phyloP scores from a whole-genome alignment of 2,113 vertebrate genomes.

The Neotragus moschatus region DNA sequence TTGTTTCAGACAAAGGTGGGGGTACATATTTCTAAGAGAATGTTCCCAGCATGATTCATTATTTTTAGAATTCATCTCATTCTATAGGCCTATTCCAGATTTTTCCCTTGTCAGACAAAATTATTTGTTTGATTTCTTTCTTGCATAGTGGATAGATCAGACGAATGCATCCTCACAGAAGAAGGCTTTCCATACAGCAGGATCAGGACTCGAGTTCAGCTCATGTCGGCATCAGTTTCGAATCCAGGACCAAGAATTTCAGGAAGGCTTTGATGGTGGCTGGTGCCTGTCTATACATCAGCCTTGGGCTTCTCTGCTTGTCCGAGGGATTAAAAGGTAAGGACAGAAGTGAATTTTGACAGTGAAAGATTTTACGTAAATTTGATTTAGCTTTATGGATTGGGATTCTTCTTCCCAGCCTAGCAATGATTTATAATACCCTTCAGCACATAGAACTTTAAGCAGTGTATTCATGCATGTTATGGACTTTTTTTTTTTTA shows the following conservation, averaged over 20 bases:
- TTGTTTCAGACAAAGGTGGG: not conserved
- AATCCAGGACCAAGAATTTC: conserved; percentile 94
- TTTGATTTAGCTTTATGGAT: not conserved
- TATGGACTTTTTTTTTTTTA: not conserved
- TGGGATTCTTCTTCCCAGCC: not conserved
- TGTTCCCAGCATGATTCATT: not conserved
- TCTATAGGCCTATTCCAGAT: not conserved
- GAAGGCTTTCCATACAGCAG: conserved; percentile 56
- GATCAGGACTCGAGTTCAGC: not conserved
- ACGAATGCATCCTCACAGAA: conserved; percentile 70
- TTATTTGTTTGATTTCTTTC: not conserved
- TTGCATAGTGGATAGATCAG: conserved; percentile 91
- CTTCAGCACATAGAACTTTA: not conserved
- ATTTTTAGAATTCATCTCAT: not conserved
- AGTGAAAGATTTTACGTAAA: not conserved
- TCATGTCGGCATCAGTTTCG: conserved; percentile 82
- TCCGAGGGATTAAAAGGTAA: conserved; percentile 94
- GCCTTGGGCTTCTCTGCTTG: conserved; percentile 95
- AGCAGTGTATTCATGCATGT: not conserved
- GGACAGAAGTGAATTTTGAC: not conserved
- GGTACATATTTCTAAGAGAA: conserved; percentile 29
- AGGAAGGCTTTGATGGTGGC: conserved; percentile 94
- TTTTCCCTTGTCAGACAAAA: not conserved
- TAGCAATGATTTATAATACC: conserved; percentile 12
- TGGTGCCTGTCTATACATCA: conserved; percentile 99